Evolutionary conservation across 2,797 vertebrate species (phyloP).

Genomic region (Phataginus tetradactyla): DNA sequence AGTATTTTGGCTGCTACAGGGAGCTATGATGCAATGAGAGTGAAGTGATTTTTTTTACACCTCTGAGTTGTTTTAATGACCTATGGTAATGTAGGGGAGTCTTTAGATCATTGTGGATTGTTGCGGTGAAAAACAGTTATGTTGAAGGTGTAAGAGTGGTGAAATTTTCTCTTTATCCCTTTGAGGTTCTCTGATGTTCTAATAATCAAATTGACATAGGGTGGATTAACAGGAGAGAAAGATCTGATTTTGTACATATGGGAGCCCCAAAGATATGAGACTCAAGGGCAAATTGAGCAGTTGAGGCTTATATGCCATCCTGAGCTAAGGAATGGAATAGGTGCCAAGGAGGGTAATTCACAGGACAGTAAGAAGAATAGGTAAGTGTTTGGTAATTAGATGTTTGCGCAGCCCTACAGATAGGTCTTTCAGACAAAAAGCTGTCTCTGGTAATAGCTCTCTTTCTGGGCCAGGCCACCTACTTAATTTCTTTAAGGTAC

Average conservation of each 20-base stretch:
- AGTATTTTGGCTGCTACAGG: background rate
- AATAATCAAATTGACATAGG: background rate
- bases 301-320: background rate
- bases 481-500: background rate
- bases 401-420: background rate
- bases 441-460: background rate
- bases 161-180: background rate
- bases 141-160: background rate
- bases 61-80: conserved; percentile 15
- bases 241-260: background rate
- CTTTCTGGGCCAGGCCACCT: background rate
- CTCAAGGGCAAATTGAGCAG: background rate
- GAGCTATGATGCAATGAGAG: background rate
- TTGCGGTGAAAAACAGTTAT: background rate
- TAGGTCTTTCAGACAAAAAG: background rate
- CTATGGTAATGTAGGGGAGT: background rate
- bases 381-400: background rate
- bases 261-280: background rate
- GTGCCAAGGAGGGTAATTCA: background rate
- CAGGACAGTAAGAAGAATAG: background rate
- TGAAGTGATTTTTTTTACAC: background rate
- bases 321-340: background rate
- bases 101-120: background rate
- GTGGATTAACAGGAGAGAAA: background rate
- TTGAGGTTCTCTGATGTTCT: background rate